Base-by-base conservation (phyloP, 2,797 vertebrate genomes). In the Anniella stebbinsi region DNA sequence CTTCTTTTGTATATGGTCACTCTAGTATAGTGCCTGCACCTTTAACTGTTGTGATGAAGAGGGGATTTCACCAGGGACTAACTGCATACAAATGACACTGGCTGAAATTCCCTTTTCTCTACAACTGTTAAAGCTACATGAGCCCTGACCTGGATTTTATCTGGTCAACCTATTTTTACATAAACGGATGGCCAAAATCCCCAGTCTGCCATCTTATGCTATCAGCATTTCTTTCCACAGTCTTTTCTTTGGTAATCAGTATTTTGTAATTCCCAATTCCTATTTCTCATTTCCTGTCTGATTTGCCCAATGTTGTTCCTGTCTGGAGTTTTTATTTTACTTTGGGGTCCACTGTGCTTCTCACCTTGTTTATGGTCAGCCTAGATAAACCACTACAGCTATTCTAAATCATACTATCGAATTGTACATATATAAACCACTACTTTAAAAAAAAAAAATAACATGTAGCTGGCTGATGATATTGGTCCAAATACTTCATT, bases 311-410 rank as follows among this genome's bases (percentile, higher is more conserved):
- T 63, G 2, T 9, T 90, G 81, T 63, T 89, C 66, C 67, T 1
- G 82, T 88, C 92, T 25, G 18, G 86, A n/a, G n/a, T n/a, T 76
- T 89, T 87, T 87, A 73, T 82, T 86, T 87, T 80, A 90, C 48
- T 73, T 2, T 91, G 80, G 67, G 85, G 80, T 70, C 82, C 84
- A 66, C 84, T 78, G 25, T 78, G 36, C 80, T 92, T 91, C 87
- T 92, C 91, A 51, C 90, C 67, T 92, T 89, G 84, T 25, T 93
- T 85, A 94, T n/a, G n/a, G n/a, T n/a, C n/a, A n/a, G n/a, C n/a
- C n/a, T n/a, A 72, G 33, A 78, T 76, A 60, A 81, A 48, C 36
- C 72, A 75, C 54, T 48, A n/a, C 48, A 10, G 6, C 48, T 81
- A 48, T n/a, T 80, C 23, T 80, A 6, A 36, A 57, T 5, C 17